Conservation (phyloP, 2,113 vertebrate genomes). For the Corythaixoides concolor region DNA sequence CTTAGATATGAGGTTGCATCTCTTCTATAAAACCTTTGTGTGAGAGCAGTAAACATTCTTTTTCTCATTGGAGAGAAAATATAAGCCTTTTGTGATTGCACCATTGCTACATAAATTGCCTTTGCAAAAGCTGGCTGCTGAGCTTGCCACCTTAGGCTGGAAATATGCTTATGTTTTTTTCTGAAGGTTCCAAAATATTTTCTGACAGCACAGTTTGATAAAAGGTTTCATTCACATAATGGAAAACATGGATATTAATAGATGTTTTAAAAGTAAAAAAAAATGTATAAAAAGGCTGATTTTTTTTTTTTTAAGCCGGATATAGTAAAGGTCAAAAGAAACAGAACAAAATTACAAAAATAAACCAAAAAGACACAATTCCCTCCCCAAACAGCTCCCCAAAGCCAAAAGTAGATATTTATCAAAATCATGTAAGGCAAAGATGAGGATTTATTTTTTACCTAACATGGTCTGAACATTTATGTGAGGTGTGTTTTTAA, state of each 20-base stretch:
- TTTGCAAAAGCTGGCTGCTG: background rate
- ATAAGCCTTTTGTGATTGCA: background rate
- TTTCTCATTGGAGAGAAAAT: background rate
- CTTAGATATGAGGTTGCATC: background rate
- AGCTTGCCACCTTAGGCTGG: background rate
- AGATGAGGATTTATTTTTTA: background rate
- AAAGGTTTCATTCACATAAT: background rate
- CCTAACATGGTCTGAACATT: background rate
- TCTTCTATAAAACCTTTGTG: background rate
- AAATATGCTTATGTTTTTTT: background rate
- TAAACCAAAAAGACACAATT: background rate
- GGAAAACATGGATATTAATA: background rate
- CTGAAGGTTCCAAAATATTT: background rate
- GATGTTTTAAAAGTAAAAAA: background rate
- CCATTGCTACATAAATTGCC: background rate
- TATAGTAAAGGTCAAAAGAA: background rate
- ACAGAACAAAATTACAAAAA: background rate
- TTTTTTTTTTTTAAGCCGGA: background rate
- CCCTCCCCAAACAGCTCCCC: background rate
- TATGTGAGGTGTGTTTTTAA: background rate
- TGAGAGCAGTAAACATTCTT: background rate
- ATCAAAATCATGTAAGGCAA: background rate
- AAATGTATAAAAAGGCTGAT: background rate
- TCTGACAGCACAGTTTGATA: background rate
- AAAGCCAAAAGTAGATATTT: background rate